A percentile compares a stretch with the other conserved stretches of the same genome.
Evolutionary conservation across 1,140 invertebrate genomes (phyloP).

Genomic region (Aethina tumida): DNA sequence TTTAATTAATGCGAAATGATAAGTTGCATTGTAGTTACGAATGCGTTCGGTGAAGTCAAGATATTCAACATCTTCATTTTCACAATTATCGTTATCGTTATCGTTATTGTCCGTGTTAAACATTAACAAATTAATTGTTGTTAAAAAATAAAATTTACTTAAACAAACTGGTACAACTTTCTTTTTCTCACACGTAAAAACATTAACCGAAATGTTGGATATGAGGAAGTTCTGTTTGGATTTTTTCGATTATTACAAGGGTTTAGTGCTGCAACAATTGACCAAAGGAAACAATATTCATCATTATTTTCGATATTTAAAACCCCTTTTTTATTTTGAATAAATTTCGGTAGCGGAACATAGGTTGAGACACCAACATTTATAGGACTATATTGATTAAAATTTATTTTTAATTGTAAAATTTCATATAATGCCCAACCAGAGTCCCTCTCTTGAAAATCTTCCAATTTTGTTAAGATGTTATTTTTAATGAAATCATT

Average conservation of each 20-base stretch:
- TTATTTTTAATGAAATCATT: conserved; percentile 5
- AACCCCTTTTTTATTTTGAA: conserved; percentile 20
- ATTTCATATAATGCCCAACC: conserved; percentile 30
- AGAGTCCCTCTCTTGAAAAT: conserved; percentile 28
- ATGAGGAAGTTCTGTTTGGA: conserved; percentile 9
- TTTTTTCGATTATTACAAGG: conserved; percentile 9
- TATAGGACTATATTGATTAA: conserved; percentile 28
- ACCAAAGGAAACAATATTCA: conserved; percentile 32
- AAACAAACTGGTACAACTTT: not conserved
- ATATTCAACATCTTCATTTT: conserved; percentile 1
- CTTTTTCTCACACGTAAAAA: conserved; percentile 15
- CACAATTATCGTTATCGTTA: conserved; percentile 10
- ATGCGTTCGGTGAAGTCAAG: too few species aligned
- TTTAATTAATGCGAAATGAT: conserved; percentile 29
- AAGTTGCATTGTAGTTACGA: conserved; percentile 11
- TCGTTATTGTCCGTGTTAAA: conserved; percentile 15
- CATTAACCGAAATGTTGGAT: conserved; percentile 18
- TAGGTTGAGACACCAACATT: conserved; percentile 3
- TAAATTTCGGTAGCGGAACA: conserved; percentile 6
- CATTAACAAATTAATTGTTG: conserved; percentile 8
- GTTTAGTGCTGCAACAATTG: conserved; percentile 20
- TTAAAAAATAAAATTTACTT: too few species aligned
- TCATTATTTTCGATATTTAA: too few species aligned
- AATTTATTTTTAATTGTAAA: conserved; percentile 16
- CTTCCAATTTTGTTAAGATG: conserved; percentile 17